phyloP scores from a whole-genome alignment of 2,113 vertebrate species.

The Heterotilapia buettikoferi region DNA sequence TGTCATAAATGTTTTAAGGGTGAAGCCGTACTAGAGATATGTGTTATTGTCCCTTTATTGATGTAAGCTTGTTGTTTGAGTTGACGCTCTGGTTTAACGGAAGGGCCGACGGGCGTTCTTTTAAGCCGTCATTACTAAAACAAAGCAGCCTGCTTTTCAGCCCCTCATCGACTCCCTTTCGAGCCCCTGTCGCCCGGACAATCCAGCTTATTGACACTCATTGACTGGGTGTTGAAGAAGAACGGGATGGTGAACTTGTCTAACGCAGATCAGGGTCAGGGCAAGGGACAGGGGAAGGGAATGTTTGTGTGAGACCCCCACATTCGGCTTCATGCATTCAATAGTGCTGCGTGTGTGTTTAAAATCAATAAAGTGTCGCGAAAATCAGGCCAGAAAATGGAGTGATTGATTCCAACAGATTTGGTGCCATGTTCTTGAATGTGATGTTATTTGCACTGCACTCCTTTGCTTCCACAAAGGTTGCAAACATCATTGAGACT shows the following conservation, averaged over 20 bases:
- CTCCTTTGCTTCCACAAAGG: neutral
- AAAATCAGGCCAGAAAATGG: constrained; percentile 47
- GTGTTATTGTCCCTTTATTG: constrained; percentile 13
- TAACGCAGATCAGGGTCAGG: constrained; percentile 64
- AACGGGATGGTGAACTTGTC: constrained; percentile 71
- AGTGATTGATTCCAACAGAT: constrained; percentile 44
- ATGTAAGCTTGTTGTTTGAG: constrained; percentile 54
- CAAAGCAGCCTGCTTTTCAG: constrained; percentile 74
- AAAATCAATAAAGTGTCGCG: constrained; percentile 53
- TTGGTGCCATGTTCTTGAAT: constrained; percentile 39
- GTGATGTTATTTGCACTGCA: constrained; percentile 19
- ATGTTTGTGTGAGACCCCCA: constrained; percentile 23
- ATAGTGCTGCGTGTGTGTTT: constrained; percentile 31
- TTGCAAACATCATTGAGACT: neutral
- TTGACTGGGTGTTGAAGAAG: constrained; percentile 68
- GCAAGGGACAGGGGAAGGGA: constrained; percentile 22
- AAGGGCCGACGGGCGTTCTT: constrained; percentile 27
- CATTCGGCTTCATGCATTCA: constrained; percentile 27
- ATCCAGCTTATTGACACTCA: constrained; percentile 69
- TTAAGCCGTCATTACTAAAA: constrained; percentile 78
- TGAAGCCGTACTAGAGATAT: neutral
- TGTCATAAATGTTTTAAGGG: neutral
- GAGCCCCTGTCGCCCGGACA: constrained; percentile 53
- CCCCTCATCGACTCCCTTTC: constrained; percentile 67
- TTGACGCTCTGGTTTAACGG: constrained; percentile 44